Percentiles rank a stretch among this genome's conserved stretches.
phyloP scores from a whole-genome alignment of 2,797 vertebrate genomes.

The Nasua narica region DNA sequence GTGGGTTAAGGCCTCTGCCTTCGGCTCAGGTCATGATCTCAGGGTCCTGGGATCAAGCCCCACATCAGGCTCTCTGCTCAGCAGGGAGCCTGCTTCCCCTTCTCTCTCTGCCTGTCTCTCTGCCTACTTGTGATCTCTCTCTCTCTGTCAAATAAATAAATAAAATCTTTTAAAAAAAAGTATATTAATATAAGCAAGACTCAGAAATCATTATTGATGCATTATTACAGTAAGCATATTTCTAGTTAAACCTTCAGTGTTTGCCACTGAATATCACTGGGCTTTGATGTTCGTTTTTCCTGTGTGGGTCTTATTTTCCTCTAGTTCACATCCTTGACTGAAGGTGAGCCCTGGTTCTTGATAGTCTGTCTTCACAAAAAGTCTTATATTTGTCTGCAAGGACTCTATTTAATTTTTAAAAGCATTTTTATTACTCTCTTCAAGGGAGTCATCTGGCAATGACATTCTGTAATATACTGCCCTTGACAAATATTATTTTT shows the following conservation, averaged over 20 bases:
- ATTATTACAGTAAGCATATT: background rate
- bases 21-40: no score
- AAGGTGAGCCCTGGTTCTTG: background rate
- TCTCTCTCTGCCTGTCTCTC: no score
- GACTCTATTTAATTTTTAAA: slow-evolving; percentile 51
- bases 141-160: no score
- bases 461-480: slow-evolving; percentile 33
- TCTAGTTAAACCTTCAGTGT: background rate
- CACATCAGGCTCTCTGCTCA: no score
- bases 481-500: slow-evolving; percentile 43
- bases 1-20: no score
- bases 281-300: background rate
- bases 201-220: background rate
- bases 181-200: background rate
- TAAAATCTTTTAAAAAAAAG: no score
- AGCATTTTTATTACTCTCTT: slow-evolving; percentile 55
- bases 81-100: no score
- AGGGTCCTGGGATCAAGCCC: no score
- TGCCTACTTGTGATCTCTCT: no score
- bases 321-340: background rate
- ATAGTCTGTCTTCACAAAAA: background rate
- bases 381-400: background rate
- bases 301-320: background rate
- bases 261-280: background rate
- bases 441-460: slow-evolving; percentile 7